A percentile compares a stretch with the other conserved stretches of the same genome.
phyloP scores from a whole-genome alignment of 1,140 invertebrate genomes.

The Lutraria rhynchaena region DNA sequence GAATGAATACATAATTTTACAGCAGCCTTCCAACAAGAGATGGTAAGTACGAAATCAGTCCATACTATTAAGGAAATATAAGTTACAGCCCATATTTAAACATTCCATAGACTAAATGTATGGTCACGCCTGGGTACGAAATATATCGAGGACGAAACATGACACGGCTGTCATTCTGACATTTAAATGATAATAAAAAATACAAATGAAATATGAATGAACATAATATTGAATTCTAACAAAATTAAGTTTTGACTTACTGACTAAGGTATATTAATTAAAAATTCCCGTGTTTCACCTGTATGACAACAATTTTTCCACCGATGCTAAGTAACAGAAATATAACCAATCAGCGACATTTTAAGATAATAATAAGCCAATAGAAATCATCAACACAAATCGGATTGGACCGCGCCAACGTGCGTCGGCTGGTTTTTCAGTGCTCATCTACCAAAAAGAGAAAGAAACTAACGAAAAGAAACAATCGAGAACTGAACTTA shows the following conservation, averaged over 20 bases:
- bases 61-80: too few species aligned
- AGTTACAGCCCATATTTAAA: too few species aligned
- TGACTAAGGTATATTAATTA: too few species aligned
- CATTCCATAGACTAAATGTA: too few species aligned
- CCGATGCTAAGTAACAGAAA: conserved; percentile 38
- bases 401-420: conserved; percentile 2
- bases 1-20: too few species aligned
- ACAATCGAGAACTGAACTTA: too few species aligned
- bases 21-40: background rate
- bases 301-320: conserved; percentile 23
- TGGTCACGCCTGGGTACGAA: too few species aligned
- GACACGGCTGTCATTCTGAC: background rate
- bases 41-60: background rate
- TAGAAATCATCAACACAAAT: background rate
- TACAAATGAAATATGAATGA: too few species aligned
- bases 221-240: too few species aligned
- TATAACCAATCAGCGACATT: background rate
- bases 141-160: background rate
- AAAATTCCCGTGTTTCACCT: conserved; percentile 2
- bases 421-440: conserved; percentile 23
- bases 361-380: conserved; percentile 2
- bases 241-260: too few species aligned
- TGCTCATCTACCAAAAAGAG: too few species aligned
- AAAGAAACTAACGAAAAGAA: too few species aligned
- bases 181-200: background rate